phyloP scores from a whole-genome alignment of 2,888 invertebrate genomes.

The Agonopterix arenella region DNA sequence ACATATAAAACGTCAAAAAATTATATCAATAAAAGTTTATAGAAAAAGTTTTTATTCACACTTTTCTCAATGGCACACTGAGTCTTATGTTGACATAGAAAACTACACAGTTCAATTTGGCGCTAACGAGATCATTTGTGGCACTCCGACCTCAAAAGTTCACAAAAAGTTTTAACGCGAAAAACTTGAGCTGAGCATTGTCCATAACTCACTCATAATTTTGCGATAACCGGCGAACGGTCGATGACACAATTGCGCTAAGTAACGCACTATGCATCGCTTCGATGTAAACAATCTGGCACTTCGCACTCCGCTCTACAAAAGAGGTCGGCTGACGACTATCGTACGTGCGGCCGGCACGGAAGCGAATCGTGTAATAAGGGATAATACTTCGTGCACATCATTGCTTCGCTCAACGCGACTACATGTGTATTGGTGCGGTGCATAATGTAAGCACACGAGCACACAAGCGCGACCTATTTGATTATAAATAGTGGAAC shows the following conservation, averaged over 20 bases:
- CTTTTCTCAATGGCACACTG: slow-evolving; percentile 29
- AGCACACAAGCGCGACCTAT: slow-evolving; percentile 57
- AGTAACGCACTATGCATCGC: slow-evolving; percentile 66
- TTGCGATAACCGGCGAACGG: slow-evolving; percentile 55
- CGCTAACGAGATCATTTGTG: slow-evolving; percentile 40
- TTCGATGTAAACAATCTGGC: slow-evolving; percentile 70
- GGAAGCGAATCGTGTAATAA: slow-evolving; percentile 72
- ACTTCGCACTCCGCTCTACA: slow-evolving; percentile 57
- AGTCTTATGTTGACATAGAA: slow-evolving; percentile 15
- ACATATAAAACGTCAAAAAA: too few relatives aligned
- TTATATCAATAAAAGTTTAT: neutral
- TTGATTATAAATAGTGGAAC: slow-evolving; percentile 75
- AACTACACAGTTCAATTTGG: slow-evolving; percentile 51
- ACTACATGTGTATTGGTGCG: slow-evolving; percentile 45
- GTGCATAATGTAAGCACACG: slow-evolving; percentile 66
- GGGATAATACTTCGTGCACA: slow-evolving; percentile 74
- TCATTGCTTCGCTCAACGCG: slow-evolving; percentile 65
- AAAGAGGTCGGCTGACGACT: slow-evolving; percentile 64
- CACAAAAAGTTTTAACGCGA: slow-evolving; percentile 59
- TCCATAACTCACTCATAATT: slow-evolving; percentile 62
- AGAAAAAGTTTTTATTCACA: neutral
- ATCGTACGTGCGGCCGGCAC: slow-evolving; percentile 66
- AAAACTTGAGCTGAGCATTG: slow-evolving; percentile 50
- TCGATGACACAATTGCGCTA: slow-evolving; percentile 69
- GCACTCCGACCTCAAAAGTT: slow-evolving; percentile 37